These are phyloP conservation scores for Hydrozoanthus tunicans DNA, from an alignment of 64 coral and sea anemone genomes.

Conservation along the genomic window DNA sequence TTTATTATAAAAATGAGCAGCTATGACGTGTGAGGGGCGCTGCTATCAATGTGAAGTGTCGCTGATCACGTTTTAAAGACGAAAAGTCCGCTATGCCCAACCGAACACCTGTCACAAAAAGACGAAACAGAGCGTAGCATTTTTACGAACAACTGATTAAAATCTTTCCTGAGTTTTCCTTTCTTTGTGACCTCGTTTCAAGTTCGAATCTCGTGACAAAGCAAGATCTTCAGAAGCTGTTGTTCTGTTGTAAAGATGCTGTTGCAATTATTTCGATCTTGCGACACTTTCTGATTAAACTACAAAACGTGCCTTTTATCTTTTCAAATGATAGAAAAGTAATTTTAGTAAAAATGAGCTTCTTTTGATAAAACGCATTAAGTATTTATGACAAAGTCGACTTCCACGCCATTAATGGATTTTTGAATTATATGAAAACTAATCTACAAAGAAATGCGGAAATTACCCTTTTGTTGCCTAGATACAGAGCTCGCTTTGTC, in stretches of 20 bases:
- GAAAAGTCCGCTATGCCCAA: background rate
- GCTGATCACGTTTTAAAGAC: background rate
- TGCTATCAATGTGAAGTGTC: background rate
- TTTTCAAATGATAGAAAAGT: background rate
- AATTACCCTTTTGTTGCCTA: background rate
- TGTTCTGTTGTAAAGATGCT: background rate
- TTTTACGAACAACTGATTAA: background rate
- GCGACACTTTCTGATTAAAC: background rate
- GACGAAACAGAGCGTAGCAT: background rate
- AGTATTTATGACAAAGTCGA: slow-evolving; percentile 17
- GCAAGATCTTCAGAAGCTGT: background rate
- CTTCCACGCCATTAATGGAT: background rate
- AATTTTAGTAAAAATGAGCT: background rate
- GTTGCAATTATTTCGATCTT: background rate
- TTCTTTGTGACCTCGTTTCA: background rate
- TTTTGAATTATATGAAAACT: slow-evolving; percentile 5
- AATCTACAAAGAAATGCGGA: background rate
- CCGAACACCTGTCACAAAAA: background rate
- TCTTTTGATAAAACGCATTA: slow-evolving; percentile 7
- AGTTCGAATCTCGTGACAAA: background rate
- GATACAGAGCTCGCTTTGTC: background rate
- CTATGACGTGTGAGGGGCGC: background rate
- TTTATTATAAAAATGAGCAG: background rate
- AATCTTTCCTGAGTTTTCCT: background rate
- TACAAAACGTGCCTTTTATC: background rate